Conservation (phyloP, 1,140 invertebrate species). For the Campoletis sonorensis region DNA sequence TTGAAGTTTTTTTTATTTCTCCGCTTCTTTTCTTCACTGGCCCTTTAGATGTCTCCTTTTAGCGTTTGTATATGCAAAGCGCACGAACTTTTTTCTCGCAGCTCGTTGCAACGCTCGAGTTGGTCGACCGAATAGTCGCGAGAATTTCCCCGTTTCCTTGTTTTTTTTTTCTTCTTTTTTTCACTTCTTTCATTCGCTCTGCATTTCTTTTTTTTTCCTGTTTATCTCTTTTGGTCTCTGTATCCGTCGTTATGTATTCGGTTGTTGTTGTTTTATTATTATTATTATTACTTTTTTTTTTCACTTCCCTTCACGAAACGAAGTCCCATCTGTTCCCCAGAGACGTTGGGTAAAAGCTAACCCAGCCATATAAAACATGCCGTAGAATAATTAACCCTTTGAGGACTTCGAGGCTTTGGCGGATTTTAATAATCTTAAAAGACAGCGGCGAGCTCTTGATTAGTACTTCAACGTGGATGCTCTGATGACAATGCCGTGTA, state of each 20-base stretch:
- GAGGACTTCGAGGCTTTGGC: slow-evolving; percentile 72
- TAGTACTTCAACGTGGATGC: slow-evolving; percentile 65
- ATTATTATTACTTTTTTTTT: slow-evolving; percentile 4
- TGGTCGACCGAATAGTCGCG: slow-evolving; percentile 25
- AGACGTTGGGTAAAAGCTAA: slow-evolving; percentile 62
- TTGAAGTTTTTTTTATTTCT: slow-evolving; percentile 11
- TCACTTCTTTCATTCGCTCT: slow-evolving; percentile 10
- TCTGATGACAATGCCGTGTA: slow-evolving; percentile 62
- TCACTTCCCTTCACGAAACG: background rate
- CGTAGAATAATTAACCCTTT: slow-evolving; percentile 76
- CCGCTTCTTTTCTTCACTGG: slow-evolving; percentile 12
- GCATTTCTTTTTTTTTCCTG: slow-evolving; percentile 1
- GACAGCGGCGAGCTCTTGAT: slow-evolving; percentile 68
- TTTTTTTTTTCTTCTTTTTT: background rate
- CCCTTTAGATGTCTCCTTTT: slow-evolving; percentile 7
- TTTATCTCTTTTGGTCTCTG: slow-evolving; percentile 47
- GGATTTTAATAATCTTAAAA: slow-evolving; percentile 77
- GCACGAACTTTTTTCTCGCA: slow-evolving; percentile 1
- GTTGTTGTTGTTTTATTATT: background rate
- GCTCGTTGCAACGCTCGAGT: slow-evolving; percentile 19
- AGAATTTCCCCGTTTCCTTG: background rate
- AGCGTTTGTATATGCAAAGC: slow-evolving; percentile 1
- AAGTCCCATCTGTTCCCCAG: slow-evolving; percentile 64
- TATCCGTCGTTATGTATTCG: slow-evolving; percentile 53
- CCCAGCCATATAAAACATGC: slow-evolving; percentile 72